phyloP scores from a whole-genome alignment of 2,113 vertebrate genomes.

The Caracal caracal region DNA sequence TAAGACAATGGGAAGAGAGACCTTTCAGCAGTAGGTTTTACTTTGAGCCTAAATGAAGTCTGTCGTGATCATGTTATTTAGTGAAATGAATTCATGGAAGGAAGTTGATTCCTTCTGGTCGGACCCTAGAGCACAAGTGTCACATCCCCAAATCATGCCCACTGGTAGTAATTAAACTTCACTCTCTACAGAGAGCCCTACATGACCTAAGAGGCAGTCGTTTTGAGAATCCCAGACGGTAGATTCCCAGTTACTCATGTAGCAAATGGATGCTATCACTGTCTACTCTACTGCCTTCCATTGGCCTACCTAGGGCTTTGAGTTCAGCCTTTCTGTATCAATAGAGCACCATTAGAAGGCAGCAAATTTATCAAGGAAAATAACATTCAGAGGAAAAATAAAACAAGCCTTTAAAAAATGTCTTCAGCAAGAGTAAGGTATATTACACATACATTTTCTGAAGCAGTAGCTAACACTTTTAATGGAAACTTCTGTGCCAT shows the following conservation, averaged over 20 bases:
- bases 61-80: neutral
- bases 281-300: neutral
- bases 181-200: neutral
- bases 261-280: neutral
- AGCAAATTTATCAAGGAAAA: neutral
- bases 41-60: constrained; percentile 2
- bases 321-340: neutral
- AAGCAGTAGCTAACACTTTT: neutral
- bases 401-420: neutral
- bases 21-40: constrained; percentile 17
- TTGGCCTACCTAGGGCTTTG: neutral
- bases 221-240: neutral
- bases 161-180: neutral
- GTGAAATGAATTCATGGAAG: neutral
- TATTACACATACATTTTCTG: neutral
- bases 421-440: neutral
- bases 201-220: neutral
- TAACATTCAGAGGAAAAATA: neutral
- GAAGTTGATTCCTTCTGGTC: constrained; percentile 6
- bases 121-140: neutral
- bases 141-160: neutral
- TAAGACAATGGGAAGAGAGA: neutral
- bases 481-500: constrained; percentile 11
- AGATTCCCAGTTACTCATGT: neutral
- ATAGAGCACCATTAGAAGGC: neutral